Evolutionary conservation across 1,140 invertebrate species (phyloP).

Genomic region (Meloidogyne hapla): DNA sequence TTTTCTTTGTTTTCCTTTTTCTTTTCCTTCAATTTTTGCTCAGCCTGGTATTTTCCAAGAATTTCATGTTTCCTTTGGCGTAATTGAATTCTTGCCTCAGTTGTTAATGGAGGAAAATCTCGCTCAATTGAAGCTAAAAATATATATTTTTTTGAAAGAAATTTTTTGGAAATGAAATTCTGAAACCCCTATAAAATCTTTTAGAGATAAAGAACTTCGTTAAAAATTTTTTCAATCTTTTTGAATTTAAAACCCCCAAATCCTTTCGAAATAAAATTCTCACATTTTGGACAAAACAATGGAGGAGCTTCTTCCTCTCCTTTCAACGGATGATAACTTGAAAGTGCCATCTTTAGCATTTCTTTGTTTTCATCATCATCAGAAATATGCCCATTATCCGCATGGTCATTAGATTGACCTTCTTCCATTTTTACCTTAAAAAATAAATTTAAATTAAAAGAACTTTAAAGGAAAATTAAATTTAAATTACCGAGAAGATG

Average conservation of each 20-base stretch:
- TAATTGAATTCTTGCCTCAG: neutral
- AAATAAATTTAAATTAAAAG: neutral
- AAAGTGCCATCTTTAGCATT: constrained; percentile 1
- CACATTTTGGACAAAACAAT: constrained; percentile 4
- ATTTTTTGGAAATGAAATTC: too few species aligned
- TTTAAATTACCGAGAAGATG: neutral
- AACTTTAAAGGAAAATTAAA: neutral
- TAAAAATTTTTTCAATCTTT: too few species aligned
- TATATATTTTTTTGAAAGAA: too few species aligned
- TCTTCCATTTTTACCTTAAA: neutral
- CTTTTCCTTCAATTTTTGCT: neutral
- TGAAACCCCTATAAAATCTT: too few species aligned
- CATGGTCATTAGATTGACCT: neutral
- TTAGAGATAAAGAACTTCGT: too few species aligned
- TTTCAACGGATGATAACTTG: neutral
- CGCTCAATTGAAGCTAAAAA: constrained; percentile 5
- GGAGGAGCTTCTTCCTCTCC: constrained; percentile 1
- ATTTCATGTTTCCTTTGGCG: neutral
- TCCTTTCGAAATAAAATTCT: too few species aligned
- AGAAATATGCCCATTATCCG: neutral
- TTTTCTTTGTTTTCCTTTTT: neutral
- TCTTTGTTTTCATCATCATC: constrained; percentile 3
- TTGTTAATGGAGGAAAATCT: neutral
- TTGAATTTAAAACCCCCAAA: too few species aligned
- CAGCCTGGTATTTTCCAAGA: constrained; percentile 2